Conservation (phyloP, 2,888 invertebrate genomes). For the Aromia moschata region DNA sequence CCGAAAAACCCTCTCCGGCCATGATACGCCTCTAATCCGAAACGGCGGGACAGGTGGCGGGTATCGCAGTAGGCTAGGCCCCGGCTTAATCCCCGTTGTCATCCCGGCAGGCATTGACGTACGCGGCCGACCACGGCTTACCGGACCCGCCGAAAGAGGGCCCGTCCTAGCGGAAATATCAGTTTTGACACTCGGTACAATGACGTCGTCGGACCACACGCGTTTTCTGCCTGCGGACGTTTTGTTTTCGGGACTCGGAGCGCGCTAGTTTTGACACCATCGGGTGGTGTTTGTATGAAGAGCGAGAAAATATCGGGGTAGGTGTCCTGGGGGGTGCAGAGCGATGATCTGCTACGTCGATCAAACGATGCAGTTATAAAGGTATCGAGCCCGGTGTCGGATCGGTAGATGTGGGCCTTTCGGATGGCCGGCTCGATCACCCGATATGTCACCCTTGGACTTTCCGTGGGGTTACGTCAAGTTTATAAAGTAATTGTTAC, state of each 20-base stretch:
- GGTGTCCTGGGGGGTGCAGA: no score
- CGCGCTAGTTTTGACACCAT: constrained; percentile 16
- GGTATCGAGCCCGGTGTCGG: no score
- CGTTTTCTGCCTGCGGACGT: constrained; percentile 27
- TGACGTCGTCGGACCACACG: constrained; percentile 40
- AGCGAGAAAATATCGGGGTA: background rate
- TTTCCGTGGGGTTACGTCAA: no score
- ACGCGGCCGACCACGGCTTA: constrained; percentile 35
- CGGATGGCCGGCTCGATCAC: no score
- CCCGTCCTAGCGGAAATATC: constrained; percentile 51
- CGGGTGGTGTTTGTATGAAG: background rate
- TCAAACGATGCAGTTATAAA: no score
- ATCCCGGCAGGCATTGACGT: constrained; percentile 42
- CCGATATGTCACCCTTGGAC: no score
- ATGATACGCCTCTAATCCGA: constrained; percentile 45
- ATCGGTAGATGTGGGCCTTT: no score
- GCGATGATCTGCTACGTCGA: no score
- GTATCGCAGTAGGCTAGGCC: constrained; percentile 42
- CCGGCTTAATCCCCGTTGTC: constrained; percentile 40
- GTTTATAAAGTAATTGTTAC: no score
- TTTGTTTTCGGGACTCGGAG: constrained; percentile 1
- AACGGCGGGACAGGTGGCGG: constrained; percentile 47
- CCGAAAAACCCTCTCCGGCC: constrained; percentile 18
- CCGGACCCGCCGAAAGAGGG: constrained; percentile 42
- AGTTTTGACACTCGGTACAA: constrained; percentile 54